A percentile compares a stretch with the other conserved stretches of the same genome.
These are phyloP conservation scores for Strix occidentalis DNA, from an alignment of 2,797 vertebrate species.

Conservation along the genomic window DNA sequence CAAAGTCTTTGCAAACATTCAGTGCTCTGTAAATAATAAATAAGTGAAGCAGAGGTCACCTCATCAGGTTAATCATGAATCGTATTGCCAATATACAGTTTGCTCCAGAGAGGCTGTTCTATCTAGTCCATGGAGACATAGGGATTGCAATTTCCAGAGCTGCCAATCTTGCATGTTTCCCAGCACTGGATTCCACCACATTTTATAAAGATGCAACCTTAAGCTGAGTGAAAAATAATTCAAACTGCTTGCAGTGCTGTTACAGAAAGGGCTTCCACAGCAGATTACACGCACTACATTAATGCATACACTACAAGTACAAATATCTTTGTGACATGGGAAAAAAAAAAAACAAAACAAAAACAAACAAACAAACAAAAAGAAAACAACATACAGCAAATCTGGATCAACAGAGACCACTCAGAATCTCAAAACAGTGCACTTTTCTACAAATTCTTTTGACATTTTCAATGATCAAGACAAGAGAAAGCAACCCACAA, in stretches of 20 bases:
- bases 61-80: constrained; percentile 18
- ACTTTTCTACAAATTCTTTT: neutral
- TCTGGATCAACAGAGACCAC: neutral
- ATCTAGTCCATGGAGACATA: constrained; percentile 1
- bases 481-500: neutral
- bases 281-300: neutral
- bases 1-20: constrained; percentile 14
- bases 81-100: neutral
- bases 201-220: constrained; percentile 1
- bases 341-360: neutral
- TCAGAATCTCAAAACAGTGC: neutral
- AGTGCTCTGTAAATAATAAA: constrained; percentile 9
- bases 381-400: neutral
- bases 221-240: constrained; percentile 6
- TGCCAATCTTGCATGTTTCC: constrained; percentile 13
- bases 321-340: neutral
- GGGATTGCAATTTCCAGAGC: constrained; percentile 26
- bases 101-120: neutral
- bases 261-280: neutral
- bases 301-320: neutral
- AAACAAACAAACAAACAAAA: neutral
- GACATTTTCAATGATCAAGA: neutral
- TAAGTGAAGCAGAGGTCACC: constrained; percentile 4
- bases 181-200: neutral
- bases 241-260: neutral